Evolutionary conservation across 1,140 invertebrate species (phyloP).

Genomic region (Drosophila repletoides): DNA sequence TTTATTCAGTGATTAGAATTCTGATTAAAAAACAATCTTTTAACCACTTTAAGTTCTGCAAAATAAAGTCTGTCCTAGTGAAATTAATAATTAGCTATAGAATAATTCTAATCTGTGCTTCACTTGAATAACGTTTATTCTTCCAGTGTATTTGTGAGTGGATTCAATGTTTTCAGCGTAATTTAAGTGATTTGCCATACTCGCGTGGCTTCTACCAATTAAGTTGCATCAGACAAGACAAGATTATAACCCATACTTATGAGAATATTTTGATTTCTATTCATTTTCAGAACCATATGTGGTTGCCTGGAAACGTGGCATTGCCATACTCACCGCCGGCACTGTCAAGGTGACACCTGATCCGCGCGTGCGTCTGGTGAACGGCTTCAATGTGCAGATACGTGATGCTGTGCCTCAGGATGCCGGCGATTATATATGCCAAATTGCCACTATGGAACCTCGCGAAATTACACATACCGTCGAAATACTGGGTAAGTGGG

Average conservation of each 20-base stretch:
- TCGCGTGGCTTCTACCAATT: constrained; percentile 42
- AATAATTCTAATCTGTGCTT: too few species aligned
- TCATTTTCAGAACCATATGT: constrained; percentile 82
- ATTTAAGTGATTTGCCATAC: constrained; percentile 55
- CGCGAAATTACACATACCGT: constrained; percentile 85
- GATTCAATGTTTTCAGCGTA: constrained; percentile 66
- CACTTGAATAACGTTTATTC: too few species aligned
- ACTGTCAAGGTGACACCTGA: constrained; percentile 85
- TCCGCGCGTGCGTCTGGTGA: constrained; percentile 83
- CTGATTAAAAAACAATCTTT: too few species aligned
- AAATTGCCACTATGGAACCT: constrained; percentile 85
- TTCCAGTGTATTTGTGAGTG: neutral
- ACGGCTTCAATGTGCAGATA: constrained; percentile 85
- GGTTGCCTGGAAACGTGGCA: constrained; percentile 85
- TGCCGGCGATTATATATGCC: constrained; percentile 85
- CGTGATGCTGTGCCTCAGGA: constrained; percentile 84
- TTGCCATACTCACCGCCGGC: constrained; percentile 85
- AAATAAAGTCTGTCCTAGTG: too few species aligned
- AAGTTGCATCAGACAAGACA: constrained; percentile 23
- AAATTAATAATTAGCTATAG: too few species aligned
- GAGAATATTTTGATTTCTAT: constrained; percentile 9
- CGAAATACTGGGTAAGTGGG: constrained; percentile 85
- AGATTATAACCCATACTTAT: constrained; percentile 18
- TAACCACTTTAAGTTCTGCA: too few species aligned
- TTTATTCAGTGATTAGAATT: too few species aligned